phyloP scores from a whole-genome alignment of 1,140 invertebrate species.

The Pseudomyrmex sp. region DNA sequence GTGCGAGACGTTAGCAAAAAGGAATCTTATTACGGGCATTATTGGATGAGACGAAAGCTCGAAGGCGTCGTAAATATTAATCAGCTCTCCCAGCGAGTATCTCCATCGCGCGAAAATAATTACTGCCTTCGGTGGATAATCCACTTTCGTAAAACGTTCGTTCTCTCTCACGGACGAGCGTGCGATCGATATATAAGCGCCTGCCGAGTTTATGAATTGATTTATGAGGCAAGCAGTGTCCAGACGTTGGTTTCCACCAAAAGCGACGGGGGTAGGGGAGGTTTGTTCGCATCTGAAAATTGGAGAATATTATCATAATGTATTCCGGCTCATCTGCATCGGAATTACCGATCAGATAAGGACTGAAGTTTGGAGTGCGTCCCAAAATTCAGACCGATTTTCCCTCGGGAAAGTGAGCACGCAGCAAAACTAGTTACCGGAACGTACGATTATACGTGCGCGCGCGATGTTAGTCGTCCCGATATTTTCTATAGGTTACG shows the following conservation, averaged over 20 bases:
- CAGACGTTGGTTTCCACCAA: constrained; percentile 13
- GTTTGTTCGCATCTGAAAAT: constrained; percentile 55
- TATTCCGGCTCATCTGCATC: constrained; percentile 64
- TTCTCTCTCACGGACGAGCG: background rate
- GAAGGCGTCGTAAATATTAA: constrained; percentile 42
- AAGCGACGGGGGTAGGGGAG: background rate
- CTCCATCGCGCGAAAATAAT: constrained; percentile 33
- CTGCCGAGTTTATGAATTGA: constrained; percentile 55
- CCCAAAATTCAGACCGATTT: constrained; percentile 14
- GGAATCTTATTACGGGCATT: constrained; percentile 26
- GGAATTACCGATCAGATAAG: constrained; percentile 54
- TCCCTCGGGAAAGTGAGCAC: background rate
- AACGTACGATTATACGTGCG: too few relatives aligned
- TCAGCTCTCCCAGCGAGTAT: constrained; percentile 12
- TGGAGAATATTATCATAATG: constrained; percentile 61
- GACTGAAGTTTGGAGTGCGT: constrained; percentile 3
- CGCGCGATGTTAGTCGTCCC: background rate
- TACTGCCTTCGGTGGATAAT: constrained; percentile 40
- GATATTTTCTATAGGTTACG: background rate
- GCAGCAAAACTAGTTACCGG: background rate
- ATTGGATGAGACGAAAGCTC: background rate
- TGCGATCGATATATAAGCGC: constrained; percentile 18
- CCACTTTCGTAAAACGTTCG: constrained; percentile 52
- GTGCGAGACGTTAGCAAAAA: background rate
- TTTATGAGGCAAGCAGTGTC: constrained; percentile 51